Evolutionary conservation across 2,888 invertebrate species (phyloP).

Genomic region (Lamproptera curius): DNA sequence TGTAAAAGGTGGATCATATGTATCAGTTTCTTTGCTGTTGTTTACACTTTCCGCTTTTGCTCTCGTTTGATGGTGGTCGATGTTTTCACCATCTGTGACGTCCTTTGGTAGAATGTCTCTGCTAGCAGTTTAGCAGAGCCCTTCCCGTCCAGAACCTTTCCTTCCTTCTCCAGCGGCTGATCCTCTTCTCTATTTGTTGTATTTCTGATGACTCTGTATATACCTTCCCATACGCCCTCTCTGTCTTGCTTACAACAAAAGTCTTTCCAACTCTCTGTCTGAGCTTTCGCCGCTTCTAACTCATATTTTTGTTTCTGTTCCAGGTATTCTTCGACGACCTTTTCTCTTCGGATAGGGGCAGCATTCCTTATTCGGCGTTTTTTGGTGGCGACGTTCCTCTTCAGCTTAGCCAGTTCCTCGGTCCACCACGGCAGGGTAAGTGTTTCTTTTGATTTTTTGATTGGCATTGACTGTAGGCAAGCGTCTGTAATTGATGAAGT

Average conservation of each 20-base stretch:
- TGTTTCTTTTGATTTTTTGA: too few species aligned
- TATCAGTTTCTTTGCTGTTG: not conserved
- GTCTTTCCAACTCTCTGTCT: too few species aligned
- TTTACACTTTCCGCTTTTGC: not conserved
- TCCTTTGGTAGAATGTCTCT: not conserved
- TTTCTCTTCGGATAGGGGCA: slow-evolving; percentile 26
- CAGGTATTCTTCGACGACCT: slow-evolving; percentile 20
- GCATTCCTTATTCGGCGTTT: slow-evolving; percentile 22
- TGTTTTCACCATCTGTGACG: not conserved
- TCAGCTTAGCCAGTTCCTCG: slow-evolving; percentile 17
- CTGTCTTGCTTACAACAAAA: too few species aligned
- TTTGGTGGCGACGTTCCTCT: slow-evolving; percentile 17
- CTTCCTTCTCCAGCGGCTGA: not conserved
- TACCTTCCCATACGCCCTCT: too few species aligned
- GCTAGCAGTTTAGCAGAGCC: not conserved
- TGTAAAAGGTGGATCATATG: too few species aligned
- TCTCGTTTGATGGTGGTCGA: not conserved
- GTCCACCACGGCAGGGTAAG: slow-evolving; percentile 27
- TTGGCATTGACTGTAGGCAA: too few species aligned
- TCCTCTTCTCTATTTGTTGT: not conserved
- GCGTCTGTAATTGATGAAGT: slow-evolving; percentile 13
- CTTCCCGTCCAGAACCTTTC: not conserved
- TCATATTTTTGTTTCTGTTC: too few species aligned
- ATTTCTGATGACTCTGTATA: too few species aligned
- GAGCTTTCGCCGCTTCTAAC: too few species aligned